phyloP scores from a whole-genome alignment of 2,113 vertebrate genomes.

The Atlantisia rogersi region DNA sequence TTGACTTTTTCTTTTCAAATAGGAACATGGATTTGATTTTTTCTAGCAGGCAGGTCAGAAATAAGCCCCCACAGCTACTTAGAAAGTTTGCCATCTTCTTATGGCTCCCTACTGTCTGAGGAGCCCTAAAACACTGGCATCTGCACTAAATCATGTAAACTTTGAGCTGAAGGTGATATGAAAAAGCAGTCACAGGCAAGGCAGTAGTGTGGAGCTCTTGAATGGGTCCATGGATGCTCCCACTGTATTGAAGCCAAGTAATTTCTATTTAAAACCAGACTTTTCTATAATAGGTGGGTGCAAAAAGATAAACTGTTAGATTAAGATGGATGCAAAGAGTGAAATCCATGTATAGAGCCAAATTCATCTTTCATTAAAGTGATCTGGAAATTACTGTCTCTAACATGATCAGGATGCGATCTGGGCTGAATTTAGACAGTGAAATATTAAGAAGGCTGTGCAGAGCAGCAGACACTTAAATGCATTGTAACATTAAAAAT shows the following conservation, averaged over 20 bases:
- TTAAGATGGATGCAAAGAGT: not conserved
- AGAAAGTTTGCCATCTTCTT: not conserved
- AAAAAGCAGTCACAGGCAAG: not conserved
- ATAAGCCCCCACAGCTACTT: not conserved
- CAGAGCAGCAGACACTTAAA: not conserved
- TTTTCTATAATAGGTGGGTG: not conserved
- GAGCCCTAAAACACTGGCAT: not conserved
- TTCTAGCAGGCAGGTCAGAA: not conserved
- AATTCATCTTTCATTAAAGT: not conserved
- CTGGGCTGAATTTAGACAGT: not conserved
- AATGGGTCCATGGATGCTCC: not conserved
- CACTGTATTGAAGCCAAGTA: not conserved
- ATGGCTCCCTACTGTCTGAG: not conserved
- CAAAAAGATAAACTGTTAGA: not conserved
- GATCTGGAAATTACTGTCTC: not conserved
- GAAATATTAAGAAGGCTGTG: not conserved
- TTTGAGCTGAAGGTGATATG: not conserved
- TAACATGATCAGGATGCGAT: fast-evolving
- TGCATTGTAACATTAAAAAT: not conserved
- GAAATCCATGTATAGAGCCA: not conserved
- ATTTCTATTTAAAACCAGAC: not conserved
- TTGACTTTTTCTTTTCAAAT: not conserved
- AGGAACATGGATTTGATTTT: fast-evolving
- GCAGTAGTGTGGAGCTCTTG: not conserved
- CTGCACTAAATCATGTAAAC: not conserved